Base-by-base conservation (phyloP, 2,113 vertebrate genomes). In the Atlantisia rogersi region DNA sequence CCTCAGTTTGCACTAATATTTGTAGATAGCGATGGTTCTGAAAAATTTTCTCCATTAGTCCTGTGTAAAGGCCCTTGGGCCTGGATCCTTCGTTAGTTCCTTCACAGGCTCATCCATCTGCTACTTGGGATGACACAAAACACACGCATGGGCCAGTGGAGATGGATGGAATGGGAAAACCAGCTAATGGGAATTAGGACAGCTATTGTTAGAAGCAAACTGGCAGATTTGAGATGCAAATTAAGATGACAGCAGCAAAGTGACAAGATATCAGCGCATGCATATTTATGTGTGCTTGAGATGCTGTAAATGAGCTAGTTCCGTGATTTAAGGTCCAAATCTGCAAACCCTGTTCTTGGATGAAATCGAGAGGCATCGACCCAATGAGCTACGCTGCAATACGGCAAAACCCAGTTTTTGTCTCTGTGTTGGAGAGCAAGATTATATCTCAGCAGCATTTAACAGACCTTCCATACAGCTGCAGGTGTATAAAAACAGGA, bases 61-160 rank as follows among this genome's bases (percentile, higher is more conserved):
- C 21, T 39, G 1, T 15, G 20, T 40, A n/a, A 86, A n/a, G n/a
- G n/a, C 82, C 88, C 84, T 80, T 82, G 69, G 71, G 86, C 89
- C 74, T 70, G 88, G 65, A 44, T 76, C 88, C 70, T 91, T 95
- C 88, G 94, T 97, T 97, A 97, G 53, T 93, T 94, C 82, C 87
- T 97, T 96, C 90, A 80, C 73, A 91, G 67, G 68, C 64, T 94
- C 83, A 92, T 92, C 95, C 89, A 80, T 97, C 95, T 94, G 75
- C 28, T 88, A 5, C 63, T 92, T 67, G 74, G 67, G 86, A 32
- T 97, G 91, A 71, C 76, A 90, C 86, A 84, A 52, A 93, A 39
- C 79, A 77, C 78, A 3, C 12, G 86, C 75, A 86, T 68, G 89
- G 84, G 37, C 88, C 44, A 37, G 2, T 74, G 90, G 91, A 92